These are phyloP conservation scores for Allophyes oxyacanthae DNA, from an alignment of 2,888 invertebrate genomes.

Conservation along the genomic window DNA sequence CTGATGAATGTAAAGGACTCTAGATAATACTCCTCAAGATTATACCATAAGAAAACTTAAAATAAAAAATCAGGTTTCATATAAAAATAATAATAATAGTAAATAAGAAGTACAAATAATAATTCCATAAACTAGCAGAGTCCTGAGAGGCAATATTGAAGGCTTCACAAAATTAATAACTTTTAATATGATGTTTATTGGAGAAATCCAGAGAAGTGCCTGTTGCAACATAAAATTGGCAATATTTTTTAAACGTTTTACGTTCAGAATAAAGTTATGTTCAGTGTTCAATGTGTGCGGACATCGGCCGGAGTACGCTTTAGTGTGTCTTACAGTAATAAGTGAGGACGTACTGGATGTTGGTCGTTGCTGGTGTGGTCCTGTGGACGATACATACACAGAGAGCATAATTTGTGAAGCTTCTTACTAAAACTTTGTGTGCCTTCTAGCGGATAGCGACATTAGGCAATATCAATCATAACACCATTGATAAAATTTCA, in stretches of 20 bases:
- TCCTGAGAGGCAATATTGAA: conserved; percentile 83
- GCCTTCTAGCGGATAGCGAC: conserved; percentile 89
- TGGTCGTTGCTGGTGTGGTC: conserved; percentile 32
- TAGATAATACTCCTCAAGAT: conserved; percentile 73
- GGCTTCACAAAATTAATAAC: conserved; percentile 83
- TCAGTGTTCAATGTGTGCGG: conserved; percentile 77
- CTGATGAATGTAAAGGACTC: conserved; percentile 73
- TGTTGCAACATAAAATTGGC: conserved; percentile 88
- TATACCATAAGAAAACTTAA: conserved; percentile 76
- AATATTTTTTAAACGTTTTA: conserved; percentile 87
- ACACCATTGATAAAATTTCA: conserved; percentile 75
- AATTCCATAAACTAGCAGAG: conserved; percentile 75
- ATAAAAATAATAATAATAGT: conserved; percentile 76
- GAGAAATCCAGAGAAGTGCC: conserved; percentile 89
- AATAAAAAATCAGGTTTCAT: conserved; percentile 71
- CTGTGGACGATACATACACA: conserved; percentile 53
- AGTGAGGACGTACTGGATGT: conserved; percentile 52
- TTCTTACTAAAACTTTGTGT: conserved; percentile 89
- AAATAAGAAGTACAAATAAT: conserved; percentile 81
- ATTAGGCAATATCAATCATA: conserved; percentile 85
- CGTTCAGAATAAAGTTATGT: conserved; percentile 79
- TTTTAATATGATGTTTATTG: conserved; percentile 88
- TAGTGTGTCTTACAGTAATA: conserved; percentile 41
- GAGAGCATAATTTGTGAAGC: conserved; percentile 83
- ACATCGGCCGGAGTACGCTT: conserved; percentile 51